These are phyloP conservation scores for Nematolebias whitei DNA, from an alignment of 2,113 vertebrate species.

Conservation along the genomic window DNA sequence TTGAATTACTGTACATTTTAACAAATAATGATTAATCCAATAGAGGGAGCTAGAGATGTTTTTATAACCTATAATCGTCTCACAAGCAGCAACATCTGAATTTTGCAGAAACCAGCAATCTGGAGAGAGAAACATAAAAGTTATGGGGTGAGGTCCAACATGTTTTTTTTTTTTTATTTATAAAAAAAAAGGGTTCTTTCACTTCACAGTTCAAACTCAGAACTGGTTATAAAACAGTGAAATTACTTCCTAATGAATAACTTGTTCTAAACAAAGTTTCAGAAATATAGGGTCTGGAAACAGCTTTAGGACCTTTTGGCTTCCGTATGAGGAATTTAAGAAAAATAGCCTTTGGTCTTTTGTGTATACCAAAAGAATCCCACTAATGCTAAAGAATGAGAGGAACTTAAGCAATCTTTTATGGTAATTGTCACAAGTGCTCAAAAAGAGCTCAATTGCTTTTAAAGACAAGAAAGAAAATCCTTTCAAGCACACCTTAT, in stretches of 20 bases:
- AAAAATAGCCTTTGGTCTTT: slow-evolving; percentile 44
- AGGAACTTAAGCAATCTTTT: slow-evolving; percentile 9
- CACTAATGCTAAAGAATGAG: slow-evolving; percentile 35
- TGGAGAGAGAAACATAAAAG: slow-evolving; percentile 18
- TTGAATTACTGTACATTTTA: no score
- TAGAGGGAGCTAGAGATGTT: slow-evolving; percentile 57
- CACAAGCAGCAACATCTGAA: not conserved
- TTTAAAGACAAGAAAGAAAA: slow-evolving; percentile 17
- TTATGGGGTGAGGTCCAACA: slow-evolving; percentile 2
- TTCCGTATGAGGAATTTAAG: slow-evolving; percentile 35
- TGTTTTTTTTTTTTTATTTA: slow-evolving; percentile 8
- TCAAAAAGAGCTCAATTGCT: not conserved
- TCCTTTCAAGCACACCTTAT: not conserved
- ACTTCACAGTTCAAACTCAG: slow-evolving; percentile 1
- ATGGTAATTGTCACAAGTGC: not conserved
- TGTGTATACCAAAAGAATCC: slow-evolving; percentile 57
- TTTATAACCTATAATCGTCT: not conserved
- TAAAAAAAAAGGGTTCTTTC: slow-evolving; percentile 19
- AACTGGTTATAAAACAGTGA: slow-evolving; percentile 13
- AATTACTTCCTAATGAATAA: not conserved
- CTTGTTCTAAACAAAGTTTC: slow-evolving; percentile 7
- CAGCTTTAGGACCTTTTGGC: not conserved
- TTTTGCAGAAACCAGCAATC: slow-evolving; percentile 21
- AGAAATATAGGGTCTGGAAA: slow-evolving; percentile 18
- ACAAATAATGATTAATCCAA: no score